These are phyloP conservation scores for Thripadectes ignobilis DNA, from an alignment of 2,797 vertebrate genomes.

Conservation along the genomic window DNA sequence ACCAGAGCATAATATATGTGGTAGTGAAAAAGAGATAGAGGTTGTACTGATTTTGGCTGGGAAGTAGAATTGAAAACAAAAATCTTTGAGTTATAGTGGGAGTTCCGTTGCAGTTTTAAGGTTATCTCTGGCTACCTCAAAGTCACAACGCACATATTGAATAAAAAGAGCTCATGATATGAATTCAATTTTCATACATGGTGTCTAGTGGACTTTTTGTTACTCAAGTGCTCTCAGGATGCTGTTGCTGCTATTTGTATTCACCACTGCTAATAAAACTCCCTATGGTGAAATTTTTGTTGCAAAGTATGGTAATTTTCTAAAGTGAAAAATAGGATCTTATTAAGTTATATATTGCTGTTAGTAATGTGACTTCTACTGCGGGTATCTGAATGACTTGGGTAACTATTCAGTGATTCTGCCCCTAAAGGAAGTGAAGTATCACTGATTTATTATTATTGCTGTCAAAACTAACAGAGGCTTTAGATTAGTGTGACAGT, in stretches of 20 bases:
- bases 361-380: constrained; percentile 2
- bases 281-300: background rate
- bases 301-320: background rate
- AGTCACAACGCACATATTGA: background rate
- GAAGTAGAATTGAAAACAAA: background rate
- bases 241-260: background rate
- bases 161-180: background rate
- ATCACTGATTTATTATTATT: constrained; percentile 24
- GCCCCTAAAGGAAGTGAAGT: background rate
- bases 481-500: background rate
- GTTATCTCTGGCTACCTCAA: background rate
- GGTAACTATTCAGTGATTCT: background rate
- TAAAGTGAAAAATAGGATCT: background rate
- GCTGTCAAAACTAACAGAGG: constrained; percentile 13
- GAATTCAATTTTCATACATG: background rate
- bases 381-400: background rate
- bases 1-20: background rate
- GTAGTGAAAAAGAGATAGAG: background rate
- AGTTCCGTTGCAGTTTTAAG: background rate
- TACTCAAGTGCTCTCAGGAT: background rate
- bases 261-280: background rate
- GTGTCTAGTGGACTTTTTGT: background rate
- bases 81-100: background rate
- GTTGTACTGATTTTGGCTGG: background rate
- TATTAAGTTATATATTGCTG: background rate